Percentiles rank a stretch among this genome's conserved stretches.
Evolutionary conservation across 1,140 invertebrate genomes (phyloP).

Genomic region (Heliothis virescens): DNA sequence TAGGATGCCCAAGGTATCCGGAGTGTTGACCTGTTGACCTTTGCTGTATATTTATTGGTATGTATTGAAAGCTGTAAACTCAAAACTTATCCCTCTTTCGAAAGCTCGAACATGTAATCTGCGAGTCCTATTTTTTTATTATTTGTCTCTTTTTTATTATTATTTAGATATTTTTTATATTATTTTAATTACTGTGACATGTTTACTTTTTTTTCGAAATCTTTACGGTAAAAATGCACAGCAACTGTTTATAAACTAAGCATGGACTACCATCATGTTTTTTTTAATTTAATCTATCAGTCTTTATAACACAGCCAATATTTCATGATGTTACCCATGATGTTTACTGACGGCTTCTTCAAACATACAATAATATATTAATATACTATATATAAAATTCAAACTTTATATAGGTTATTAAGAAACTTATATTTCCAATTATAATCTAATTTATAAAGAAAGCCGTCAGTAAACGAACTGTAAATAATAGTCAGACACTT

Average conservation of each 20-base stretch:
- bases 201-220: constrained; percentile 16
- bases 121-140: constrained; percentile 66
- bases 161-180: constrained; percentile 47
- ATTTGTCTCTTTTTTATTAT: constrained; percentile 54
- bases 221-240: constrained; percentile 20
- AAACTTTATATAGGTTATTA: background rate
- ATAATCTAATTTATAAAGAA: constrained; percentile 20
- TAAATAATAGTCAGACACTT: constrained; percentile 25
- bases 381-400: too few species aligned
- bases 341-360: constrained; percentile 35
- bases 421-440: background rate
- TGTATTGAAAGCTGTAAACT: constrained; percentile 77
- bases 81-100: constrained; percentile 79
- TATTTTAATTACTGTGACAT: constrained; percentile 53
- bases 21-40: constrained; percentile 79
- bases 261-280: constrained; percentile 60
- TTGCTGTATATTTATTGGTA: constrained; percentile 68
- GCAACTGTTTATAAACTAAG: constrained; percentile 31
- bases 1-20: constrained; percentile 84
- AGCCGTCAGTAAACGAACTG: constrained; percentile 40
- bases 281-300: constrained; percentile 41
- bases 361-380: constrained; percentile 4
- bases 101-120: constrained; percentile 69
- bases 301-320: constrained; percentile 35
- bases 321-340: constrained; percentile 57